A percentile compares a stretch with the other conserved stretches of the same genome.
phyloP scores from a whole-genome alignment of 2,797 vertebrate species.

The Malurus splendens region DNA sequence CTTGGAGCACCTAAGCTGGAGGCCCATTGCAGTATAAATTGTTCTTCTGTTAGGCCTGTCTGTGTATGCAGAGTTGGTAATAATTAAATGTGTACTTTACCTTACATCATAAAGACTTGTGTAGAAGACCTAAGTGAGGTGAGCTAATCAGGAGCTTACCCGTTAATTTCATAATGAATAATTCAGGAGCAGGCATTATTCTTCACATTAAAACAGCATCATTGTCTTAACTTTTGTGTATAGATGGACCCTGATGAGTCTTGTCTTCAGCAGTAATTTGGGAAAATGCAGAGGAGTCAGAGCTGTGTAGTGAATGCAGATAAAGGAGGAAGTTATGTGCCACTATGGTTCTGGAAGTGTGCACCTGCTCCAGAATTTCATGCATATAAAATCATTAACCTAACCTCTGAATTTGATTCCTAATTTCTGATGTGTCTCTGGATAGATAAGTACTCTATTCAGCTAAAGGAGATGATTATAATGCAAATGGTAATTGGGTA shows the following conservation, averaged over 20 bases:
- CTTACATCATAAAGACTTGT: not conserved
- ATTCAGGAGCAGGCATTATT: not conserved
- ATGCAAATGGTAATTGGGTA: not conserved
- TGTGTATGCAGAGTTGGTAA: not conserved
- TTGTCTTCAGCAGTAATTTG: not conserved
- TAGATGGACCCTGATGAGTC: not conserved
- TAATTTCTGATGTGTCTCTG: not conserved
- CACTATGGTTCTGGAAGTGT: not conserved
- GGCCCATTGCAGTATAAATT: not conserved
- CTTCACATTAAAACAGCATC: not conserved
- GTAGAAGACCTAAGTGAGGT: not conserved
- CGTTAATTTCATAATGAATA: not conserved
- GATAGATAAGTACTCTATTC: not conserved
- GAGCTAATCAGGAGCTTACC: not conserved
- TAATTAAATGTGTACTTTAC: not conserved
- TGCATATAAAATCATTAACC: not conserved
- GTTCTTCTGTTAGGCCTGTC: not conserved
- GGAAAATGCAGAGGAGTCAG: not conserved
- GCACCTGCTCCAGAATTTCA: not conserved
- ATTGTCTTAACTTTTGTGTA: not conserved
- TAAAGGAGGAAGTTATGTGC: not conserved
- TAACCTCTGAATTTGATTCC: not conserved
- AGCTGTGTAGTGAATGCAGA: not conserved
- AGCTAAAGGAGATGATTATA: not conserved
- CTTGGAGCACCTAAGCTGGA: not conserved